Evolutionary conservation across 2,797 vertebrate species (phyloP).

Genomic region (Neoniphon sammara): DNA sequence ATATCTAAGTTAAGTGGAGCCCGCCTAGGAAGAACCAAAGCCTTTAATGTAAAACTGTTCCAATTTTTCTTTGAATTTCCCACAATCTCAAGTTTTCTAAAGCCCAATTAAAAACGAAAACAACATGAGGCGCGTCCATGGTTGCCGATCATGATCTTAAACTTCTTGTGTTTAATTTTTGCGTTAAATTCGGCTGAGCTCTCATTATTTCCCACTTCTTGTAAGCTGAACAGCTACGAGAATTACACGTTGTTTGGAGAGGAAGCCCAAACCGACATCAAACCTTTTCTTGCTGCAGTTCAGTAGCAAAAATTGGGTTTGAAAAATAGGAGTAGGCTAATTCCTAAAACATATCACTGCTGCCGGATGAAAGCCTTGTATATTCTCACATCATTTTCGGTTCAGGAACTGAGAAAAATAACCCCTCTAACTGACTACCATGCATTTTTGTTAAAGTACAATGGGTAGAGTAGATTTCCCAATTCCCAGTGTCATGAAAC

Average conservation of each 20-base stretch:
- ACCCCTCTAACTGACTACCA: background rate
- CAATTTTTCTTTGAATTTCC: constrained; percentile 1
- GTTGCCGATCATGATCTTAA: constrained; percentile 24
- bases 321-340: background rate
- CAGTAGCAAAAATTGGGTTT: too few relatives aligned
- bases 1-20: constrained; percentile 76
- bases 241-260: constrained; percentile 49
- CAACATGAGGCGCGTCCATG: constrained; percentile 21
- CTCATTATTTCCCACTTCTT: constrained; percentile 14
- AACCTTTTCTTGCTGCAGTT: background rate
- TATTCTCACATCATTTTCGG: background rate
- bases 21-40: constrained; percentile 71
- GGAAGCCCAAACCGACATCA: background rate
- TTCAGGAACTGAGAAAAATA: background rate
- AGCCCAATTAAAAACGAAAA: constrained; percentile 51
- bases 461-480: background rate
- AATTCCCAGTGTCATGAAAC: constrained; percentile 12
- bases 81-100: constrained; percentile 1
- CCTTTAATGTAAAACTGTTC: constrained; percentile 50
- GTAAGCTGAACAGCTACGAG: constrained; percentile 39
- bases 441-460: background rate
- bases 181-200: constrained; percentile 48
- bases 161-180: constrained; percentile 49
- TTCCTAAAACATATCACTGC: constrained; percentile 12
- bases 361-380: constrained; percentile 14